Evolutionary conservation across 2,797 vertebrate species (phyloP).

Genomic region (Anas bernieri): DNA sequence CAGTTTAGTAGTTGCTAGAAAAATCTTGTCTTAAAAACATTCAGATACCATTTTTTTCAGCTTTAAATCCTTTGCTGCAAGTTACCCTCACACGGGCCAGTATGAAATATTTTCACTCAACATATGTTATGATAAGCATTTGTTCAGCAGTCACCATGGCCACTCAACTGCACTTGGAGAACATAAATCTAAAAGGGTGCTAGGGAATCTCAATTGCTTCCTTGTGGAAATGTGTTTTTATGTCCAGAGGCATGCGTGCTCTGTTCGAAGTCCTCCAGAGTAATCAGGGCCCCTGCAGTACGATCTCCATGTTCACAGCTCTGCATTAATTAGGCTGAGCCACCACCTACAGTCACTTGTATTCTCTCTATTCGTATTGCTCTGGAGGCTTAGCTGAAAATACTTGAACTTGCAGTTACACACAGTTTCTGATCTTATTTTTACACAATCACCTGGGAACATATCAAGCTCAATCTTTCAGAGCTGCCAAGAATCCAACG

Average conservation of each 20-base stretch:
- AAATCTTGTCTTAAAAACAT: not conserved
- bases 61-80: not conserved
- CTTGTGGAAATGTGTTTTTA: not conserved
- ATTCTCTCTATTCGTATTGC: not conserved
- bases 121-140: not conserved
- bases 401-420: not conserved
- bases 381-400: not conserved
- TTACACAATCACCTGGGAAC: not conserved
- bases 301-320: not conserved
- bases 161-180: not conserved
- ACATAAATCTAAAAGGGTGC: not conserved
- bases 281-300: not conserved
- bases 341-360: not conserved
- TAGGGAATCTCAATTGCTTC: not conserved
- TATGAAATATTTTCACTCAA: not conserved
- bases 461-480: rapidly evolving
- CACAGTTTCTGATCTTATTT: not conserved
- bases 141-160: not conserved
- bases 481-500: not conserved
- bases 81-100: not conserved
- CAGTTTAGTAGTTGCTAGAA: not conserved
- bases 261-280: not conserved
- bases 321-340: not conserved
- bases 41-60: not conserved
- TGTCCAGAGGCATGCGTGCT: not conserved